phyloP scores from a whole-genome alignment of 1,140 invertebrate genomes.

The Heliconius hermathena region DNA sequence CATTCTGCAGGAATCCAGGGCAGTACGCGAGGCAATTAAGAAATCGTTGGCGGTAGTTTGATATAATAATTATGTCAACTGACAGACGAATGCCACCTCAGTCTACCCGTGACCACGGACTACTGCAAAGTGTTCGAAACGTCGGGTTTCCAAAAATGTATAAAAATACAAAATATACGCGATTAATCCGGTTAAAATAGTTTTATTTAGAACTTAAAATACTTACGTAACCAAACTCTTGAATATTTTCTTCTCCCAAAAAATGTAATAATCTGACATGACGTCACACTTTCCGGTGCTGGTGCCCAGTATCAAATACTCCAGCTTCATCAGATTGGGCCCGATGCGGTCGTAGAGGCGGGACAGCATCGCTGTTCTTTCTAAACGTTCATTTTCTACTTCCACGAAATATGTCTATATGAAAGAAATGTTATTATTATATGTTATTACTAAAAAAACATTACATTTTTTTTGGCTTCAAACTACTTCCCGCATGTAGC shows the following conservation, averaged over 20 bases:
- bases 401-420: slow-evolving; percentile 85
- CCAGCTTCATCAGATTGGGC: slow-evolving; percentile 91
- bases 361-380: slow-evolving; percentile 85
- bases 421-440: neutral
- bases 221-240: slow-evolving; percentile 64
- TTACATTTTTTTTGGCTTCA: too few species aligned
- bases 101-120: too few species aligned
- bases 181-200: too few species aligned
- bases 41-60: too few species aligned
- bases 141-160: too few species aligned
- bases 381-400: slow-evolving; percentile 85
- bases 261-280: slow-evolving; percentile 86
- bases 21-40: too few species aligned
- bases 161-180: too few species aligned
- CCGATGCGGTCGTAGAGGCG: slow-evolving; percentile 88
- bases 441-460: neutral
- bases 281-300: slow-evolving; percentile 84
- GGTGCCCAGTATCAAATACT: slow-evolving; percentile 87
- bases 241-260: slow-evolving; percentile 88
- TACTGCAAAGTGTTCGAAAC: too few species aligned
- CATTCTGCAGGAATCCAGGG: too few species aligned
- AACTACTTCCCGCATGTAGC: neutral
- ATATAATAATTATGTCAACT: too few species aligned
- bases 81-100: too few species aligned
- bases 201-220: neutral